Percentiles rank a stretch among this genome's conserved stretches.
Conservation (phyloP, 2,888 invertebrate genomes). For the Lampropteryx suffumata region DNA sequence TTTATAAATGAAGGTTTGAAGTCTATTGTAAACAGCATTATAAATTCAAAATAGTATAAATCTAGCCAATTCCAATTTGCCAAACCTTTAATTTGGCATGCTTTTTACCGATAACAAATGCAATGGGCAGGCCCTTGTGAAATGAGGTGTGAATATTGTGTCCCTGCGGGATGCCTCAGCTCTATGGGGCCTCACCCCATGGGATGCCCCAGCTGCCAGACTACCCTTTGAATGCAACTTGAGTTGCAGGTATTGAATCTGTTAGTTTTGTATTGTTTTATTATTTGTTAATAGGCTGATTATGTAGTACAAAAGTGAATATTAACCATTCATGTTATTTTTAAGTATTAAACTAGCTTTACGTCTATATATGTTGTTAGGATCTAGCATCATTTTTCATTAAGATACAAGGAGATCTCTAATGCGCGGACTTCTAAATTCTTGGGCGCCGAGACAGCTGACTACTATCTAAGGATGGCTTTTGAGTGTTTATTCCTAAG, state of each 20-base stretch:
- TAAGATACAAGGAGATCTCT: no score
- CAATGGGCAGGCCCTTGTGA: slow-evolving; percentile 69
- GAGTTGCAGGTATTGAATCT: slow-evolving; percentile 63
- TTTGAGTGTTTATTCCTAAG: no score
- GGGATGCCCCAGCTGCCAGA: slow-evolving; percentile 65
- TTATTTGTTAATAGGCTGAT: slow-evolving; percentile 15
- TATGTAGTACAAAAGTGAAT: no score
- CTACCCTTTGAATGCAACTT: slow-evolving; percentile 65
- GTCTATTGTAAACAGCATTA: slow-evolving; percentile 9
- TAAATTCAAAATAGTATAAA: slow-evolving; percentile 29
- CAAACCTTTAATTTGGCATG: slow-evolving; percentile 56
- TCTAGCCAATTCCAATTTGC: slow-evolving; percentile 51
- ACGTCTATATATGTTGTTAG: no score
- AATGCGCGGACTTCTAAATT: no score
- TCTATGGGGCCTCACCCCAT: slow-evolving; percentile 53
- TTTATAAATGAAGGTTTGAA: no score
- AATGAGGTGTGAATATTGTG: slow-evolving; percentile 82
- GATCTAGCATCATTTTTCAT: no score
- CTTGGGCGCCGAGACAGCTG: no score
- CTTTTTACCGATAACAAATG: slow-evolving; percentile 64
- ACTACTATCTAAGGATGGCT: no score
- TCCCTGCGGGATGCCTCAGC: slow-evolving; percentile 63
- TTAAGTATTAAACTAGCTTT: no score
- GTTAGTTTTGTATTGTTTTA: slow-evolving; percentile 50
- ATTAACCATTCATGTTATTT: no score